A percentile compares a stretch with the other conserved stretches of the same genome.
phyloP scores from a whole-genome alignment of 2,888 invertebrate species.

The Mythimna impura region DNA sequence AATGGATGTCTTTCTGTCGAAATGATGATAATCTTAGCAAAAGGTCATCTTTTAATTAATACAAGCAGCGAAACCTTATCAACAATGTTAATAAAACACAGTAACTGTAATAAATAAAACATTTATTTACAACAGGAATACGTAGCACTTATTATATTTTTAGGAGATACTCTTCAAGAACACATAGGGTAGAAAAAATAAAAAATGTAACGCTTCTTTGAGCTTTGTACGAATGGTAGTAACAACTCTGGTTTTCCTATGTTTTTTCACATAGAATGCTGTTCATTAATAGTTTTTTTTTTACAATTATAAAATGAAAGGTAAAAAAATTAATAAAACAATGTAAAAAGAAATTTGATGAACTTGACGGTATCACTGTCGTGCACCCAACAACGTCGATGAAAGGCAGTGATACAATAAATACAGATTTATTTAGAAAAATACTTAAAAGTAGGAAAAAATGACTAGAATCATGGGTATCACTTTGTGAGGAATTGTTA shows the following conservation, averaged over 20 bases:
- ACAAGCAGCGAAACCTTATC: too few relatives aligned
- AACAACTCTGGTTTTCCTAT: neutral
- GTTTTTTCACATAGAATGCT: conserved; percentile 30
- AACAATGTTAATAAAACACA: conserved; percentile 57
- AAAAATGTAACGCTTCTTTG: conserved; percentile 53
- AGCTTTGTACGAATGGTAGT: conserved; percentile 39
- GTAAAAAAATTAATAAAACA: neutral
- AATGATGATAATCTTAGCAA: too few relatives aligned
- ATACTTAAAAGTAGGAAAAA: conserved; percentile 53
- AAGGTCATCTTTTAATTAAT: too few relatives aligned
- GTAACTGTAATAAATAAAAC: conserved; percentile 66
- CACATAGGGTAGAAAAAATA: conserved; percentile 60
- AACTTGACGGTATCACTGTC: conserved; percentile 12
- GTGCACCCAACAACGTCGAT: conserved; percentile 7
- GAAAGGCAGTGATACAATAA: conserved; percentile 17
- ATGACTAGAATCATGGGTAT: conserved; percentile 69
- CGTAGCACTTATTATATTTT: conserved; percentile 88
- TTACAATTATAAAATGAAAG: neutral
- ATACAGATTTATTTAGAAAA: conserved; percentile 20
- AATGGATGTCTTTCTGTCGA: too few relatives aligned
- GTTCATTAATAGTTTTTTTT: conserved; percentile 17
- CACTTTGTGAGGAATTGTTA: conserved; percentile 44
- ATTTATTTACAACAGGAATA: conserved; percentile 80
- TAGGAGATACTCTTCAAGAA: conserved; percentile 66
- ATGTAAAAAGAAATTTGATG: neutral